A percentile compares a stretch with the other conserved stretches of the same genome.
Evolutionary conservation across 1,140 invertebrate genomes (phyloP).

Genomic region (Drosophila eugracilis): DNA sequence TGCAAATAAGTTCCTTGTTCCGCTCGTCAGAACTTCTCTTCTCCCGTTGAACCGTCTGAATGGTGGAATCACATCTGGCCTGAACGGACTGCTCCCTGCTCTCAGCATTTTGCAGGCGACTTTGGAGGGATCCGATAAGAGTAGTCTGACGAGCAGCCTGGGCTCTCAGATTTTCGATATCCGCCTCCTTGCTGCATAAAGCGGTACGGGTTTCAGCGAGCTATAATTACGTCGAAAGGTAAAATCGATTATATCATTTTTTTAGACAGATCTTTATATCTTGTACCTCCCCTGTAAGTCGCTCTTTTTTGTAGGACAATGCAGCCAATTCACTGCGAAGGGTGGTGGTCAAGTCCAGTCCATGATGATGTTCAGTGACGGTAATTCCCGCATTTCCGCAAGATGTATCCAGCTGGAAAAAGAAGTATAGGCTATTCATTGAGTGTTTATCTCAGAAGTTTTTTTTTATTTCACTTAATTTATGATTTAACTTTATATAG

Average conservation of each 20-base stretch:
- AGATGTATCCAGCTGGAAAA: slow-evolving; percentile 61
- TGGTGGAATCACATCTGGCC: slow-evolving; percentile 88
- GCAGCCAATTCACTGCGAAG: slow-evolving; percentile 92
- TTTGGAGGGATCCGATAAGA: slow-evolving; percentile 91
- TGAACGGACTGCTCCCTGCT: slow-evolving; percentile 90
- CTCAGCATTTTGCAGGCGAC: slow-evolving; percentile 91
- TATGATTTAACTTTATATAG: too few species aligned
- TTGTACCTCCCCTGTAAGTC: slow-evolving; percentile 91
- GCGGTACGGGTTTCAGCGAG: slow-evolving; percentile 64
- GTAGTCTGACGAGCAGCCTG: slow-evolving; percentile 92
- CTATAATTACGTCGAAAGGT: slow-evolving; percentile 27
- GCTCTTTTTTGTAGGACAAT: slow-evolving; percentile 92
- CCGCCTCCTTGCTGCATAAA: slow-evolving; percentile 68
- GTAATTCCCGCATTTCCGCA: slow-evolving; percentile 60
- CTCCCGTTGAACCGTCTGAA: slow-evolving; percentile 90
- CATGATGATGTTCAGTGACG: slow-evolving; percentile 70
- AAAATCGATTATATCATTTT: too few species aligned
- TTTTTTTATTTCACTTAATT: neutral
- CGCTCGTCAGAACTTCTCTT: slow-evolving; percentile 90
- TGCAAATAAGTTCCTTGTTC: slow-evolving; percentile 90
- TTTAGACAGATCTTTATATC: slow-evolving; percentile 21
- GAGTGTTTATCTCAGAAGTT: neutral
- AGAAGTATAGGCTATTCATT: too few species aligned
- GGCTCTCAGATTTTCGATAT: slow-evolving; percentile 87
- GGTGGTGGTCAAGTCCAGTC: slow-evolving; percentile 88